Evolutionary conservation across 2,888 invertebrate species (phyloP).

Genomic region (Watsonalla binaria): DNA sequence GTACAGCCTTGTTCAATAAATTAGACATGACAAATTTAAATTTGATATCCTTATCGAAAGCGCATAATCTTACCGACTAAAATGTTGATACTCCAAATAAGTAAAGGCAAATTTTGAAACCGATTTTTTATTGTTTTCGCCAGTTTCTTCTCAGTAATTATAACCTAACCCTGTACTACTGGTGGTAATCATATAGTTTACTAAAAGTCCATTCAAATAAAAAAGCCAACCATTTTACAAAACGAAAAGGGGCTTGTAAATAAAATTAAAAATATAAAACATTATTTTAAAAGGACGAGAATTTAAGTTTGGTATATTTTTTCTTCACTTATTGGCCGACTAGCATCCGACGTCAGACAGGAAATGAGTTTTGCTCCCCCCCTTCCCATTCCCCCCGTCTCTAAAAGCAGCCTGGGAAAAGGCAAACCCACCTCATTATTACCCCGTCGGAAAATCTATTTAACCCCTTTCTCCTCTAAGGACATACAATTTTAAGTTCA

Average conservation of each 20-base stretch:
- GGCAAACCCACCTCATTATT: slow-evolving; percentile 60
- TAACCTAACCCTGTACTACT: too few relatives aligned
- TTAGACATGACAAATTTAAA: too few relatives aligned
- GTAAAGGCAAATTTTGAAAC: too few relatives aligned
- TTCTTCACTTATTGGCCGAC: slow-evolving; percentile 64
- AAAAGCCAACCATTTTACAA: too few relatives aligned
- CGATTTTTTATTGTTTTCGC: too few relatives aligned
- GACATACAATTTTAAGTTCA: slow-evolving; percentile 9
- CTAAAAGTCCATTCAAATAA: too few relatives aligned
- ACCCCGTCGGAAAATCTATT: slow-evolving; percentile 49
- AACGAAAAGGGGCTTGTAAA: neutral
- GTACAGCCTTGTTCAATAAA: too few relatives aligned
- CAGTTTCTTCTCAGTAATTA: too few relatives aligned
- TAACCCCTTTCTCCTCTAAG: slow-evolving; percentile 30
- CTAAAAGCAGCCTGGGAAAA: slow-evolving; percentile 35
- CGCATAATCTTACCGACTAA: too few relatives aligned
- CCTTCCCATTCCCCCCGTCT: slow-evolving; percentile 16
- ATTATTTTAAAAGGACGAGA: slow-evolving; percentile 48
- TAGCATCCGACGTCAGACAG: slow-evolving; percentile 61
- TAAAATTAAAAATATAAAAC: slow-evolving; percentile 50
- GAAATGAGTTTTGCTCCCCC: slow-evolving; percentile 69
- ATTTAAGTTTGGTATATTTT: slow-evolving; percentile 57
- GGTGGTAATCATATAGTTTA: too few relatives aligned
- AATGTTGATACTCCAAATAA: too few relatives aligned
- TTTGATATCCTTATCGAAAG: too few relatives aligned